These are phyloP conservation scores for Chromoteleia sp. DNA, from an alignment of 2,888 invertebrate species.

Conservation along the genomic window DNA sequence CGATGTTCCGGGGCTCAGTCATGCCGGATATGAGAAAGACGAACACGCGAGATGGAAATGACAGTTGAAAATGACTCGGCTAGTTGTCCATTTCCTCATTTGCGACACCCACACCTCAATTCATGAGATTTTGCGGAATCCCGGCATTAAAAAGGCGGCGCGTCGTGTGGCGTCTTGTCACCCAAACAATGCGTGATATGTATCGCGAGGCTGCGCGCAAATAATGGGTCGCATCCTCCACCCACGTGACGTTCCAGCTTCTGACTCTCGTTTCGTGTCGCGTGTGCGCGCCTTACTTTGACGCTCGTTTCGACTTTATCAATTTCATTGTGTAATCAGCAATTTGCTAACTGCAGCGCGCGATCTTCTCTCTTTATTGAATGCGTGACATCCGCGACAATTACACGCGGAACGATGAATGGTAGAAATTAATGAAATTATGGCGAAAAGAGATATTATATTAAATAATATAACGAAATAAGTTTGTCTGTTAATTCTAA, in stretches of 20 bases:
- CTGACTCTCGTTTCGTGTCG: conserved; percentile 30
- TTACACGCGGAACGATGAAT: conserved; percentile 34
- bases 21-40: conserved; percentile 63
- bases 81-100: conserved; percentile 84
- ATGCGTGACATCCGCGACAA: conserved; percentile 18
- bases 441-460: neutral
- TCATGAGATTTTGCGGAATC: conserved; percentile 83
- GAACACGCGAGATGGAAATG: conserved; percentile 72
- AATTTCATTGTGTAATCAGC: conserved; percentile 54
- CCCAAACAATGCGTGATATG: conserved; percentile 64
- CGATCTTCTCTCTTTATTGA: conserved; percentile 8
- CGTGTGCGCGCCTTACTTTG: conserved; percentile 53
- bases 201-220: conserved; percentile 49
- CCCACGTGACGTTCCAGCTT: conserved; percentile 73
- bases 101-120: conserved; percentile 83
- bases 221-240: conserved; percentile 82
- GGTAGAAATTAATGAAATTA: conserved; percentile 19
- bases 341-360: conserved; percentile 48
- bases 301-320: conserved; percentile 34
- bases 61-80: conserved; percentile 79
- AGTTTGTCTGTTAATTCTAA: too few species aligned
- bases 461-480: too few species aligned
- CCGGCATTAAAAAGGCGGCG: conserved; percentile 68
- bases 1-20: conserved; percentile 60
- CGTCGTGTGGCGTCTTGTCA: conserved; percentile 57